Percentiles rank a stretch among this genome's conserved stretches.
Conservation (phyloP, 2,113 vertebrate species). For the Astatotilapia flaviijosephi region DNA sequence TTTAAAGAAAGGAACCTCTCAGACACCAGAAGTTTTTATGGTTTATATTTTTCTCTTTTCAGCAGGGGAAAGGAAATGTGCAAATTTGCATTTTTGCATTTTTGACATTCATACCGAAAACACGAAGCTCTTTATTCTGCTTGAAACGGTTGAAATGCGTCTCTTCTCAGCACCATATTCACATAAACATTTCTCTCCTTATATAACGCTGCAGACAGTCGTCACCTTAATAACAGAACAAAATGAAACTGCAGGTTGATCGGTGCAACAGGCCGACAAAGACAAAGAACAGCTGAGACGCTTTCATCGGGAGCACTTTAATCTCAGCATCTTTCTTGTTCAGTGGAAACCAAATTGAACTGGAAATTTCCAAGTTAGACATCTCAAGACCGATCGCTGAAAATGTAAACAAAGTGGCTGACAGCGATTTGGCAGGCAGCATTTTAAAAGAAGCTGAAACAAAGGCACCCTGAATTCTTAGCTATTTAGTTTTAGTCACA, state of each 20-base stretch:
- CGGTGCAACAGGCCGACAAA: not conserved
- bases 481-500: not conserved
- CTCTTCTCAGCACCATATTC: not conserved
- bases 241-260: not conserved
- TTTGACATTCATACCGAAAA: not conserved
- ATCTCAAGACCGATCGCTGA: not conserved
- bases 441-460: not conserved
- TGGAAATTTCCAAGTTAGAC: not conserved
- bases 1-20: not conserved
- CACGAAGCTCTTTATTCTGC: not conserved
- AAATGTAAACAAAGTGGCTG: not conserved
- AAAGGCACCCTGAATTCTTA: not conserved
- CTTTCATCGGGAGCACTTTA: not conserved
- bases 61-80: not conserved
- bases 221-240: not conserved
- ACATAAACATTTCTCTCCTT: not conserved
- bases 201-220: not conserved
- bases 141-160: not conserved
- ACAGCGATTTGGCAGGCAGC: not conserved
- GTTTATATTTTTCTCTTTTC: not conserved
- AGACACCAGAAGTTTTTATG: accelerated
- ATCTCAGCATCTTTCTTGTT: not conserved
- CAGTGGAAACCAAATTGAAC: not conserved
- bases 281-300: accelerated
- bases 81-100: not conserved